These are phyloP conservation scores for Gadopsis marmoratus DNA, from an alignment of 2,797 vertebrate species.

Conservation along the genomic window DNA sequence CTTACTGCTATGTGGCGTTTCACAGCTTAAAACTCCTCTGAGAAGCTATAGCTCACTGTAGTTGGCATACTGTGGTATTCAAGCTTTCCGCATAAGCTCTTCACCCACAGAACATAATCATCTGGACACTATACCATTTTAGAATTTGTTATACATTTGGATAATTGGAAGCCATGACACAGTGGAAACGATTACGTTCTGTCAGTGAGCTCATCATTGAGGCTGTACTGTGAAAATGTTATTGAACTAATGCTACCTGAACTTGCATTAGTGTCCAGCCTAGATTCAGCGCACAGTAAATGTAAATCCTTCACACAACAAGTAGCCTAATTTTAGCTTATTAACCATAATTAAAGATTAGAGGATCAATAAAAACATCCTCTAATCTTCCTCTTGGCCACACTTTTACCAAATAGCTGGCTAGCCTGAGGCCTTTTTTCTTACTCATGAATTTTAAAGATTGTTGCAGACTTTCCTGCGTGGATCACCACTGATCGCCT, in stretches of 20 bases:
- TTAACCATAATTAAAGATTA: constrained; percentile 56
- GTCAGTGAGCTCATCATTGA: constrained; percentile 17
- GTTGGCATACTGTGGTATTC: neutral
- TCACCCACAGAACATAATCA: neutral
- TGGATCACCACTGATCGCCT: neutral
- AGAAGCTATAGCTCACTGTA: constrained; percentile 9
- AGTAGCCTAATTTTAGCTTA: constrained; percentile 37
- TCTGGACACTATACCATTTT: constrained; percentile 13
- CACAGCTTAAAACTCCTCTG: constrained; percentile 10
- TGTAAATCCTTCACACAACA: constrained; percentile 35
- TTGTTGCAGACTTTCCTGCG: neutral
- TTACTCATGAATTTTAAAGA: constrained; percentile 12
- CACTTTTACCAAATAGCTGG: constrained; percentile 5
- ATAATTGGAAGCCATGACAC: neutral
- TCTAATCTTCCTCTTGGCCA: neutral
- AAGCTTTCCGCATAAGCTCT: neutral
- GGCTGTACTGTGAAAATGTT: neutral
- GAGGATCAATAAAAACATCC: constrained; percentile 31
- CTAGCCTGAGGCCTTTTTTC: constrained; percentile 9
- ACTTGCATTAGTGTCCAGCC: neutral
- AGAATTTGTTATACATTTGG: neutral
- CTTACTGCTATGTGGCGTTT: constrained; percentile 2
- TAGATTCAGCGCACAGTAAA: constrained; percentile 20
- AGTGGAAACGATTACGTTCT: constrained; percentile 2
- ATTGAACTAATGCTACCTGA: neutral